Conservation (phyloP, 2,797 vertebrate species). For the Etheostoma perlongum region DNA sequence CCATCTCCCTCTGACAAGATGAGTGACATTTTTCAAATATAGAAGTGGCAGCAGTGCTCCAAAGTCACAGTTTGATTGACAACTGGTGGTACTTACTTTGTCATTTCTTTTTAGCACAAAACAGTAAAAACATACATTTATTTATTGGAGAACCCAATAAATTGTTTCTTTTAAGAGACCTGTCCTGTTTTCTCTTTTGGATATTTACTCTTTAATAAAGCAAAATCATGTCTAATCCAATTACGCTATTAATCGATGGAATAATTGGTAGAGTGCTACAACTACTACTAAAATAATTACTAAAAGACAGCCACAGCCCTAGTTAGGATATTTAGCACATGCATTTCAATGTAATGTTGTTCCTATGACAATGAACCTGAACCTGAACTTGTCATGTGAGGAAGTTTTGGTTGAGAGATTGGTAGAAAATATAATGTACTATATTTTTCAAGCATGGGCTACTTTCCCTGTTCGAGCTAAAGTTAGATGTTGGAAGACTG, state of each 20-base stretch:
- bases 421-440: too few species aligned
- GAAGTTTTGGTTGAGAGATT: neutral
- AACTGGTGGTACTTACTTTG: slow-evolving; percentile 7
- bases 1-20: slow-evolving; percentile 42
- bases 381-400: neutral
- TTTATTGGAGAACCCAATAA: neutral
- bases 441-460: neutral
- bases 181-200: too few species aligned
- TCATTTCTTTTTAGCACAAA: slow-evolving; percentile 1
- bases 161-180: too few species aligned
- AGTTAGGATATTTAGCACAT: neutral
- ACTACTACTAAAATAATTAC: too few species aligned
- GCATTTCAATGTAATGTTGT: neutral
- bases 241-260: too few species aligned
- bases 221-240: too few species aligned
- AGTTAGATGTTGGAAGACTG: neutral
- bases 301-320: too few species aligned
- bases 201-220: too few species aligned
- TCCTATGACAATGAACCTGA: neutral
- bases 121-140: neutral
- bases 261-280: too few species aligned
- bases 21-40: slow-evolving; percentile 50
- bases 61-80: slow-evolving; percentile 49
- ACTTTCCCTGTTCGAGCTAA: neutral
- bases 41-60: slow-evolving; percentile 44